Conservation (phyloP, 1,140 invertebrate species). For the Drosophila simulans region DNA sequence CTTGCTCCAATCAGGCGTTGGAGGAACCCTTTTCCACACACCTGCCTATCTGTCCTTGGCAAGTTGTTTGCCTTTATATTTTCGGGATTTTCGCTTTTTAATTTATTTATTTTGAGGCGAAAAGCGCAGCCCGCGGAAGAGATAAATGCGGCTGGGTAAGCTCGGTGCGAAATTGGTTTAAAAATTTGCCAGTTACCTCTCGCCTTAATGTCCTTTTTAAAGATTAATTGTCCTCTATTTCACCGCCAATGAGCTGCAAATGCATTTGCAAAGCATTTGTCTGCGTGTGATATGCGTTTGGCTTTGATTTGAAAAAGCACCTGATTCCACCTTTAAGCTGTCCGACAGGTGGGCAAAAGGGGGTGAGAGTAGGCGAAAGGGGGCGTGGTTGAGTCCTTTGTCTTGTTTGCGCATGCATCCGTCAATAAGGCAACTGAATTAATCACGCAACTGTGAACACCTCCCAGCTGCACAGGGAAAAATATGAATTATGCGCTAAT, state of each 20-base stretch:
- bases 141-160: constrained; percentile 35
- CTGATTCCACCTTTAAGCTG: constrained; percentile 11
- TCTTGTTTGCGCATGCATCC: constrained; percentile 43
- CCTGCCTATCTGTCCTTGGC: constrained; percentile 1
- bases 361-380: not conserved
- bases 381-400: constrained; percentile 3
- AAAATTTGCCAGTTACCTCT: constrained; percentile 27
- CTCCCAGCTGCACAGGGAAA: not conserved
- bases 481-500: not conserved
- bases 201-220: constrained; percentile 17
- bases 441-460: constrained; percentile 67
- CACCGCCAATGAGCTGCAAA: constrained; percentile 26
- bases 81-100: constrained; percentile 50
- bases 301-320: constrained; percentile 8
- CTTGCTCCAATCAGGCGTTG: constrained; percentile 23
- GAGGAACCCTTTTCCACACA: constrained; percentile 22
- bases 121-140: constrained; percentile 28
- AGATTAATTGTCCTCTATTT: not conserved
- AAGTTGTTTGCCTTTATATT: constrained; percentile 48
- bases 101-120: constrained; percentile 53
- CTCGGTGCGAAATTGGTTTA: constrained; percentile 44
- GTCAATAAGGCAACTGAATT: constrained; percentile 66
- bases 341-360: constrained; percentile 8
- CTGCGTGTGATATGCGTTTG: constrained; percentile 9
- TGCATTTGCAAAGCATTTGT: constrained; percentile 19